Evolutionary conservation across 2,113 vertebrate genomes (phyloP).

Genomic region (Balaenoptera acutorostrata): DNA sequence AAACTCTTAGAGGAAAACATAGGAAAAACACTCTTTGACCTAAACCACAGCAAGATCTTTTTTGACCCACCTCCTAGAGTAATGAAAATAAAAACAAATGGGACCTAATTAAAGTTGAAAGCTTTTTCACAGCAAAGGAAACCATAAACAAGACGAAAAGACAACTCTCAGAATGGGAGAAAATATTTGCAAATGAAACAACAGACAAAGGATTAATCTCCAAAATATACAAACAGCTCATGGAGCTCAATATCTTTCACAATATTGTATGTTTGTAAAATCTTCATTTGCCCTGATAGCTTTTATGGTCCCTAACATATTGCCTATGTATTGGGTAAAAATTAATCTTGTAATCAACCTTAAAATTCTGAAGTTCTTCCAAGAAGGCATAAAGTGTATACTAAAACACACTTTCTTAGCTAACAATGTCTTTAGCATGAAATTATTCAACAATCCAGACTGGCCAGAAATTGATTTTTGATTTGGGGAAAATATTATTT

Average conservation of each 20-base stretch:
- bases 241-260: not conserved
- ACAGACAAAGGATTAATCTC: too few species aligned
- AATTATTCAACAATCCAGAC: not conserved
- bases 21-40: too few species aligned
- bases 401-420: not conserved
- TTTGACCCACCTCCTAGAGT: too few species aligned
- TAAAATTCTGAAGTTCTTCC: conserved; percentile 19
- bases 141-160: too few species aligned
- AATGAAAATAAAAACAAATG: too few species aligned
- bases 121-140: too few species aligned
- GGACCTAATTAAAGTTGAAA: too few species aligned
- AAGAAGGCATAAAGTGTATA: not conserved
- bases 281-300: not conserved
- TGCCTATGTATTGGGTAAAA: not conserved
- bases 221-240: too few species aligned
- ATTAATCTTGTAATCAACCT: not conserved
- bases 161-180: too few species aligned
- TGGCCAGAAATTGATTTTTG: conserved; percentile 2
- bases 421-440: conserved; percentile 15
- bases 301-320: not conserved
- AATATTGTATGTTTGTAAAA: not conserved
- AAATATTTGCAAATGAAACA: too few species aligned
- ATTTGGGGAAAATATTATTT: not conserved
- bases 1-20: too few species aligned
- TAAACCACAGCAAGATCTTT: too few species aligned